Base-by-base conservation (phyloP, 2,797 vertebrate species). In the Platalea minor region DNA sequence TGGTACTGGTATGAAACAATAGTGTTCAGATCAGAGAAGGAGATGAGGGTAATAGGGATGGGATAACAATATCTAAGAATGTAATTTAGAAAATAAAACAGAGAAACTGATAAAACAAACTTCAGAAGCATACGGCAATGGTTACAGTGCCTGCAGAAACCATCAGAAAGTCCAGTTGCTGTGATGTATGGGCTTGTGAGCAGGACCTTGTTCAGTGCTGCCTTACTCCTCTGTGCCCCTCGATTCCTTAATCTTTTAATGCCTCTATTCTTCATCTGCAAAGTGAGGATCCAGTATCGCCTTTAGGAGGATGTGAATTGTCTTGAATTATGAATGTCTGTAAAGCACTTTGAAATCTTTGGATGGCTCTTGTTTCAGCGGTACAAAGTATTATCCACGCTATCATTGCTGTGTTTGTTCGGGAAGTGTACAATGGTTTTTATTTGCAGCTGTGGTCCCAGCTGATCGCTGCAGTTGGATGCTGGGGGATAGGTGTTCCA, bases 271-370 rank as follows among this genome's bases (percentile, higher is more conserved):
- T 85, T 90, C 60, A 54, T 51, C 79, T 95, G 70, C 74, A 67
- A 89, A 93, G 29, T 33, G n/a, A 83, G 23, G 72, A 82, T 64
- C 20, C 23, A 26, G 53, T 43, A 25, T 94, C 17, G 29, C 78
- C 72, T 93, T 73, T 46, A 94, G 67, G 45, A 74, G 53, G 81
- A 91, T 68, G 48, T 85, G 63, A 48, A 39, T 85, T 85, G 87
- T 60, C 48, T 87, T 93, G 85, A 95, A 85, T 89, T 87, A 85
- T 85, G 68, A 68, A 93, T 78, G 87, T 85, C 79, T 64, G 37
- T 60, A 80, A 92, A 95, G 84, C 89, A 81, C 81, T 95, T 95
- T 61, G 73, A 82, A 90, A 29, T 77, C 69, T 78, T 68, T 46
- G 57, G 18, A 17, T 67, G 76, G 56, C 73, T 89, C 46, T 91